Conservation (phyloP, 2,113 vertebrate genomes). For the Lanius ludovicianus region DNA sequence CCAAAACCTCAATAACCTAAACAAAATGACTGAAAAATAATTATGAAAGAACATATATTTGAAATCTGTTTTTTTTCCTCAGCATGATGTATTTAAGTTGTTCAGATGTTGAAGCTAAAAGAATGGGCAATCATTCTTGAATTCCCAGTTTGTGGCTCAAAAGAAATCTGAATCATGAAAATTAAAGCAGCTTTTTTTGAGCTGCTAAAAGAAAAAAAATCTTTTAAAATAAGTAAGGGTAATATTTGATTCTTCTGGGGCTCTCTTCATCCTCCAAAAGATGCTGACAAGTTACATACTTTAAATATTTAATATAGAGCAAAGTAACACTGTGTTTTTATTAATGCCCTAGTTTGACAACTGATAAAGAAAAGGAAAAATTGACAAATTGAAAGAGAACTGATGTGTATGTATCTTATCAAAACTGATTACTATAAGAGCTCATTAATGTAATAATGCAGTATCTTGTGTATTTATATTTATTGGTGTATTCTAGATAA, state of each 20-base stretch:
- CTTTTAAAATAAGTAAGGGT: neutral
- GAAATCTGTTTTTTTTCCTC: neutral
- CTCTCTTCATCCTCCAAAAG: neutral
- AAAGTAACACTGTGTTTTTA: accelerated
- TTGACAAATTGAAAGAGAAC: neutral
- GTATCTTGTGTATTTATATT: neutral
- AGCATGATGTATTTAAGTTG: too few species aligned
- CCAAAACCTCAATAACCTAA: neutral
- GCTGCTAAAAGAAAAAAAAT: neutral
- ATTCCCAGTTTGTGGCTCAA: neutral
- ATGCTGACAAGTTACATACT: neutral
- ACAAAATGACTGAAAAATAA: neutral
- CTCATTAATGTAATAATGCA: neutral
- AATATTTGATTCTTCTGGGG: neutral
- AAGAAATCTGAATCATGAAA: neutral
- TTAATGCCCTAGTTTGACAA: neutral
- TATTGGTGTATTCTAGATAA: neutral
- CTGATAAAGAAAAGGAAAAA: neutral
- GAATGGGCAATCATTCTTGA: neutral
- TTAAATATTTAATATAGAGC: neutral
- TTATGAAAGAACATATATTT: neutral
- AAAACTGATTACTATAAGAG: neutral
- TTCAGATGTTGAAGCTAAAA: neutral
- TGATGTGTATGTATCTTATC: neutral
- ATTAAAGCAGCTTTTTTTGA: neutral